These are phyloP conservation scores for Camarhynchus parvulus DNA, from an alignment of 2,113 vertebrate species.

Conservation along the genomic window DNA sequence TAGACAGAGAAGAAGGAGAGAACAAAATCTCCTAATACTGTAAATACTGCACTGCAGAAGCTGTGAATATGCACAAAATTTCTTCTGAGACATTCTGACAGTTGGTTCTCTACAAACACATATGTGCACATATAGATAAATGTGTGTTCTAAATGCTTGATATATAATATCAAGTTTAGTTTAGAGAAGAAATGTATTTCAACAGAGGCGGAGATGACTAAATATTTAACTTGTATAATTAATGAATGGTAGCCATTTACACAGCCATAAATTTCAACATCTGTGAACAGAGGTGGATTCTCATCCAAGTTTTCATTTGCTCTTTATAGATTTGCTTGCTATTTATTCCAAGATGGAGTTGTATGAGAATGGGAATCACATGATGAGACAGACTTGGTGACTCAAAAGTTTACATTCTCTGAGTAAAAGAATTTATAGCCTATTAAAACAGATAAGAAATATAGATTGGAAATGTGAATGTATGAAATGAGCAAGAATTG, in stretches of 20 bases:
- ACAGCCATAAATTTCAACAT: background rate
- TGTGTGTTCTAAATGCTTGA: background rate
- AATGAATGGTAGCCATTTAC: background rate
- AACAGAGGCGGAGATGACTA: background rate
- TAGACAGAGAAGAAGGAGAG: background rate
- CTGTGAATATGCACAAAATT: background rate
- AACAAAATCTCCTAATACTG: background rate
- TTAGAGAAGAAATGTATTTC: background rate
- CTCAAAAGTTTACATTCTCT: background rate
- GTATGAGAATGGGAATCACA: background rate
- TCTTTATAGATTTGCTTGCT: background rate
- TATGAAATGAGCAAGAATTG: background rate
- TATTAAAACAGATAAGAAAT: background rate
- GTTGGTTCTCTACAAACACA: background rate
- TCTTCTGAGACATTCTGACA: background rate
- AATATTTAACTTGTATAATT: constrained; percentile 20
- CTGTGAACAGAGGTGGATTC: background rate
- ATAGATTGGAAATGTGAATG: background rate
- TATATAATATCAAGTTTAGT: background rate
- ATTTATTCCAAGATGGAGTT: background rate
- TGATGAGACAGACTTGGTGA: background rate
- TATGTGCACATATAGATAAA: too few species aligned
- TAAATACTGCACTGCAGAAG: background rate
- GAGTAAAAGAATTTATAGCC: background rate
- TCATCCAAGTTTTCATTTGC: background rate